phyloP scores from a whole-genome alignment of 2,888 invertebrate genomes.

The Bombylius major region DNA sequence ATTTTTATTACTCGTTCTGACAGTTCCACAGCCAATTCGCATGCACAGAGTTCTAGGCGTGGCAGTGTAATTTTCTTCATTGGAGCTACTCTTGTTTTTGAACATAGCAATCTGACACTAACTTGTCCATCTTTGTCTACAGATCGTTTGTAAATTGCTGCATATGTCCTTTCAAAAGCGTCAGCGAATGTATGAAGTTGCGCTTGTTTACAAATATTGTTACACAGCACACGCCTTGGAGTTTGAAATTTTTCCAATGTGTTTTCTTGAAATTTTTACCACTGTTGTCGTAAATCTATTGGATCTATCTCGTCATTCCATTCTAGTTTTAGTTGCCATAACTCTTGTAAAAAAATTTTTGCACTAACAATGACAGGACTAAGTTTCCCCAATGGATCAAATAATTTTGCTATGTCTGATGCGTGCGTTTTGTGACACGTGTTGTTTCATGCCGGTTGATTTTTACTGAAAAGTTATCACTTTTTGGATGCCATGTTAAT shows the following conservation, averaged over 20 bases:
- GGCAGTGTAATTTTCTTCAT: not conserved
- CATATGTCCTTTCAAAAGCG: slow-evolving; percentile 14
- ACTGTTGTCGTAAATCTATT: not conserved
- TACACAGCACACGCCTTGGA: too few relatives aligned
- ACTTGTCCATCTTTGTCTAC: not conserved
- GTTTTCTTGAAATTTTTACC: not conserved
- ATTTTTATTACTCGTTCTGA: not conserved
- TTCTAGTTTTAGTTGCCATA: slow-evolving; percentile 1
- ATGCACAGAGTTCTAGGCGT: not conserved
- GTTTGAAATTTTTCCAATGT: not conserved
- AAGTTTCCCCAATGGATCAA: slow-evolving; percentile 5
- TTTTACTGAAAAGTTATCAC: not conserved
- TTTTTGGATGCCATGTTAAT: not conserved
- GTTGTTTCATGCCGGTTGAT: not conserved
- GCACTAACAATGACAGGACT: not conserved
- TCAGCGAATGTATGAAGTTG: slow-evolving; percentile 15
- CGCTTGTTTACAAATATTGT: not conserved
- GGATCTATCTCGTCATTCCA: slow-evolving; percentile 7
- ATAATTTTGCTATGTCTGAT: not conserved
- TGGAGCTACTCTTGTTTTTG: too few relatives aligned
- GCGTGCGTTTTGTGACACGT: not conserved
- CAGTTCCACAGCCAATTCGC: slow-evolving; percentile 3
- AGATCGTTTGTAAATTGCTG: not conserved
- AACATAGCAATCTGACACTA: not conserved
- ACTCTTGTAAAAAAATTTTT: slow-evolving; percentile 6